A percentile compares a stretch with the other conserved stretches of the same genome.
phyloP scores from a whole-genome alignment of 2,797 vertebrate genomes.

The Melanitta fusca region DNA sequence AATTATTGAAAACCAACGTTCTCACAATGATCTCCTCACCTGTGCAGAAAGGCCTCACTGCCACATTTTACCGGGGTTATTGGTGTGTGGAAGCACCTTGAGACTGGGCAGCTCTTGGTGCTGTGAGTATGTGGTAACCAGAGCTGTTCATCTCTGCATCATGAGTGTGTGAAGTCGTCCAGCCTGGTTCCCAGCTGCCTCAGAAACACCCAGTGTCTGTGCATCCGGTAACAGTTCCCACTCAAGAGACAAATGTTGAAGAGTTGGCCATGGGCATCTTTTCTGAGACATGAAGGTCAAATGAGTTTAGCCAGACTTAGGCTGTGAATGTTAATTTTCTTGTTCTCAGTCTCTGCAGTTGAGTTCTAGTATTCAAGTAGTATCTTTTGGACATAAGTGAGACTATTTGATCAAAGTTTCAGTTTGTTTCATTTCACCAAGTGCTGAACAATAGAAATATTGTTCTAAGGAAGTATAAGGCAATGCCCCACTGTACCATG shows the following conservation, averaged over 20 bases:
- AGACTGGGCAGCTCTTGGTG: not conserved
- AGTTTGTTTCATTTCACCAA: not conserved
- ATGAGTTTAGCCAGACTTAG: not conserved
- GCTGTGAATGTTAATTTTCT: not conserved
- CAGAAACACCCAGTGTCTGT: not conserved
- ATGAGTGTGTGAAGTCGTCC: fast-evolving
- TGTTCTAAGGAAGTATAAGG: not conserved
- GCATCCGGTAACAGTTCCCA: not conserved
- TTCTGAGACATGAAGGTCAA: not conserved
- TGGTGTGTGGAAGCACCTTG: not conserved
- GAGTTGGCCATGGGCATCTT: not conserved
- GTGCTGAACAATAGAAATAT: not conserved
- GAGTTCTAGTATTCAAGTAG: not conserved
- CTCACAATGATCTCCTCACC: not conserved
- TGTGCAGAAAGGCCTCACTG: not conserved
- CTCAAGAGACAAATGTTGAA: not conserved
- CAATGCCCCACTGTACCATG: not conserved
- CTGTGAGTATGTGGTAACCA: not conserved
- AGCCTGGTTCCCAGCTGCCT: not conserved
- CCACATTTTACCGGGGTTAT: not conserved
- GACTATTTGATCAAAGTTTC: not conserved
- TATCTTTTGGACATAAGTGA: not conserved
- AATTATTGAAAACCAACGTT: not conserved
- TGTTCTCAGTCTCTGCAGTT: not conserved
- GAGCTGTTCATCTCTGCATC: not conserved